phyloP scores from a whole-genome alignment of 2,113 vertebrate species.

The Hiodon alosoides region DNA sequence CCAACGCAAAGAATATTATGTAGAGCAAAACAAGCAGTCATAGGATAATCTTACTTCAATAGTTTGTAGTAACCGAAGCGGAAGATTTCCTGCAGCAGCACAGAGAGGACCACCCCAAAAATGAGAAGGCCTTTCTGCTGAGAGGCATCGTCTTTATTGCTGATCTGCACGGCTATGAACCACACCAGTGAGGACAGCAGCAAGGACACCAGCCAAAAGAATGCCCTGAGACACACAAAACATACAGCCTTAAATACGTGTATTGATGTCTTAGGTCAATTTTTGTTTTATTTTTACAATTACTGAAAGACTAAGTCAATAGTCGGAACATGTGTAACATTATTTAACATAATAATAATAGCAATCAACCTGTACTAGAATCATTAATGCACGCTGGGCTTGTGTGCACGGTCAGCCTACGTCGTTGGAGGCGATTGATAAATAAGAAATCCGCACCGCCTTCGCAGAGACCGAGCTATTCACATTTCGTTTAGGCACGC shows the following conservation, averaged over 20 bases:
- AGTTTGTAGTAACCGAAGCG: constrained; percentile 64
- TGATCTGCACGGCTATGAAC: constrained; percentile 63
- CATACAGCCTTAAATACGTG: background rate
- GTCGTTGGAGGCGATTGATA: too few species aligned
- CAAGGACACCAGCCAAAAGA: constrained; percentile 68
- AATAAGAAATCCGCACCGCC: too few species aligned
- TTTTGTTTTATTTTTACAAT: too few species aligned
- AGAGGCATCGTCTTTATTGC: constrained; percentile 49
- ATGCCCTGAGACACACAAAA: constrained; percentile 48
- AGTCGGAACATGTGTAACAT: too few species aligned
- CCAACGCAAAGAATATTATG: background rate
- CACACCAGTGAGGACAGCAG: constrained; percentile 67
- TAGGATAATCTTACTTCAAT: constrained; percentile 61
- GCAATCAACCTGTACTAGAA: too few species aligned
- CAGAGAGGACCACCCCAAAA: constrained; percentile 65
- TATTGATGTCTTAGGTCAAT: too few species aligned
- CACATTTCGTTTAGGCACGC: too few species aligned
- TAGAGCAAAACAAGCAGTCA: background rate
- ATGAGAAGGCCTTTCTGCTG: constrained; percentile 66
- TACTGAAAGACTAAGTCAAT: too few species aligned
- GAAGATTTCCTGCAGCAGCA: constrained; percentile 68
- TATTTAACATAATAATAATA: too few species aligned
- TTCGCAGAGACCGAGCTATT: too few species aligned
- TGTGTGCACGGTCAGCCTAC: too few species aligned
- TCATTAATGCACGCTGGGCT: too few species aligned